phyloP scores from a whole-genome alignment of 2,888 invertebrate species.

The Tortrix viridana region DNA sequence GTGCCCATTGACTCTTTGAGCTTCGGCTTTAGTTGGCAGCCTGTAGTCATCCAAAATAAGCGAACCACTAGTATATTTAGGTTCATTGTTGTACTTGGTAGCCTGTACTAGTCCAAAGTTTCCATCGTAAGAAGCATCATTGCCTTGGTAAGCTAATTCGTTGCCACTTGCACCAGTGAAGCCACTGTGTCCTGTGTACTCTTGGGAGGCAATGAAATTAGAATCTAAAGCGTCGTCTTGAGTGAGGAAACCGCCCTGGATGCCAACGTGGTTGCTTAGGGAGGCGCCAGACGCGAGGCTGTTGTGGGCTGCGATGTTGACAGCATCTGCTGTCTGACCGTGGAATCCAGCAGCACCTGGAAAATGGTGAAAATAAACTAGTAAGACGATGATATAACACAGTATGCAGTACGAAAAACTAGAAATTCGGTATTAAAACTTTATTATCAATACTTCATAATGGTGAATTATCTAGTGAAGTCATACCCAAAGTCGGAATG shows the following conservation, averaged over 20 bases:
- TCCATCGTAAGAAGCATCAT: conserved; percentile 43
- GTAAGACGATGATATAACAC: neutral
- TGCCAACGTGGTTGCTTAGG: conserved; percentile 73
- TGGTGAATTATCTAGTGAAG: no score
- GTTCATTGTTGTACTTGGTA: conserved; percentile 57
- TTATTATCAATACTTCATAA: no score
- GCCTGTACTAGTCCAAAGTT: conserved; percentile 67
- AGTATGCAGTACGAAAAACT: no score
- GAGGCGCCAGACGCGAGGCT: conserved; percentile 77
- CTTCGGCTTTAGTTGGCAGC: conserved; percentile 57
- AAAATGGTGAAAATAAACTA: conserved; percentile 39
- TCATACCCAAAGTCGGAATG: no score
- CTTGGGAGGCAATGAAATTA: conserved; percentile 74
- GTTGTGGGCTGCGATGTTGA: conserved; percentile 78
- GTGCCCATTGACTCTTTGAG: conserved; percentile 42
- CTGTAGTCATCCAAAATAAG: conserved; percentile 76
- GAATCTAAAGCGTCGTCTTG: conserved; percentile 64
- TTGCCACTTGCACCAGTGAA: conserved; percentile 11
- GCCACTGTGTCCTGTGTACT: conserved; percentile 46
- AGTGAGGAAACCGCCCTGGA: conserved; percentile 69
- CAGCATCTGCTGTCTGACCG: conserved; percentile 75
- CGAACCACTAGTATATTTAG: conserved; percentile 72
- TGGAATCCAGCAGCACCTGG: conserved; percentile 76
- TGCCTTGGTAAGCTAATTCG: conserved; percentile 51
- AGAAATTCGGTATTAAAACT: no score